Evolutionary conservation across 2,113 vertebrate genomes (phyloP).

Genomic region (Cynopterus brachyotis): DNA sequence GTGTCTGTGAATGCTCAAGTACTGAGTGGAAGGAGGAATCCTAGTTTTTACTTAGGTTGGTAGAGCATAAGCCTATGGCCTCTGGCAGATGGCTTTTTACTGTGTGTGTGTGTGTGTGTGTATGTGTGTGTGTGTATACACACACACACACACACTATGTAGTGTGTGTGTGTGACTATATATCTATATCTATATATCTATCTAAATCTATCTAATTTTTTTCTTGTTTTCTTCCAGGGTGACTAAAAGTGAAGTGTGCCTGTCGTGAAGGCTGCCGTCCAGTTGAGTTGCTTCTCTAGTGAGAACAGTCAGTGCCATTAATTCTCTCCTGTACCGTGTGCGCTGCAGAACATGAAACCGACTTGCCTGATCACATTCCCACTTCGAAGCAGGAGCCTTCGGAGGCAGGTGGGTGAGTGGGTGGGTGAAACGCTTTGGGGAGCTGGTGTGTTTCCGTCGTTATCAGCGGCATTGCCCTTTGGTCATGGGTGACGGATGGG

Average conservation of each 20-base stretch:
- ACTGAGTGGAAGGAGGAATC: neutral
- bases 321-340: slow-evolving; percentile 44
- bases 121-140: no score
- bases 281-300: slow-evolving; percentile 53
- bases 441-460: slow-evolving; percentile 23
- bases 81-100: neutral
- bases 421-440: slow-evolving; percentile 31
- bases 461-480: neutral
- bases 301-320: slow-evolving; percentile 53
- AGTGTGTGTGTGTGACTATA: no score
- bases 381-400: slow-evolving; percentile 2
- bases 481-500: neutral
- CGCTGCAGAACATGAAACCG: slow-evolving; percentile 23
- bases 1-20: neutral
- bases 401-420: slow-evolving; percentile 61
- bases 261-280: slow-evolving; percentile 42
- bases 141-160: no score
- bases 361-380: slow-evolving; percentile 57
- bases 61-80: neutral
- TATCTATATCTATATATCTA: no score
- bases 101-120: no score
- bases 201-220: no score
- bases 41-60: neutral
- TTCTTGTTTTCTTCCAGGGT: neutral
- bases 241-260: neutral